A percentile compares a stretch with the other conserved stretches of the same genome.
Evolutionary conservation across 2,797 vertebrate genomes (phyloP).

Genomic region (Saxicola maurus): DNA sequence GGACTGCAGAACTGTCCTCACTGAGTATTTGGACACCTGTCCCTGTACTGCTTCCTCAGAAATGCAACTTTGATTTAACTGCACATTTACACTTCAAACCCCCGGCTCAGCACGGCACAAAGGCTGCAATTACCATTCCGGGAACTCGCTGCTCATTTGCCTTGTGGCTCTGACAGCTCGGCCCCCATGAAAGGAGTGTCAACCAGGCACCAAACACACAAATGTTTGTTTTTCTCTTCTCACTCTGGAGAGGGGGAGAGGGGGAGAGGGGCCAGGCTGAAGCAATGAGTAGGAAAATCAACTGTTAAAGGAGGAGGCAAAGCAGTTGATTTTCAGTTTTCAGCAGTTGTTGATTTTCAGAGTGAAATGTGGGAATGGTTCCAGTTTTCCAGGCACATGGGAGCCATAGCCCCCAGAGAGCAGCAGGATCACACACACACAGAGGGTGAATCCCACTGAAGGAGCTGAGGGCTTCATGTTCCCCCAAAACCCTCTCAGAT

Average conservation of each 20-base stretch:
- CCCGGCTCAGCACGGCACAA: constrained; percentile 23
- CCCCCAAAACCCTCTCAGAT: neutral
- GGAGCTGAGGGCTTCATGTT: neutral
- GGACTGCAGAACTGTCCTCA: neutral
- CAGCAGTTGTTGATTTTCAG: neutral
- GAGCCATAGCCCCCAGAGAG: neutral
- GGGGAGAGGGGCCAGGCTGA: neutral
- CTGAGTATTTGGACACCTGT: neutral
- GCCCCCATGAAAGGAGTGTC: constrained; percentile 7
- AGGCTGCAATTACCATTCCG: constrained; percentile 57
- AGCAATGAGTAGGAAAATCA: neutral
- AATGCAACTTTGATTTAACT: constrained; percentile 15
- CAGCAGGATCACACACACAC: neutral
- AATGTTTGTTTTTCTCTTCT: neutral
- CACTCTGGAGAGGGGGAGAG: neutral
- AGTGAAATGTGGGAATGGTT: neutral
- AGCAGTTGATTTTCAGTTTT: neutral
- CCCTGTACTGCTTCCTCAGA: constrained; percentile 17
- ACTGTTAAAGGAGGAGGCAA: neutral
- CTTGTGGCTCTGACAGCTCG: constrained; percentile 47
- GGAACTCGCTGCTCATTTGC: constrained; percentile 37
- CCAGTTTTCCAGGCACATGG: neutral
- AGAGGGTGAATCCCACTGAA: neutral
- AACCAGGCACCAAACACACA: neutral
- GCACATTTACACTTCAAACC: constrained; percentile 32